Evolutionary conservation across 92 coral and sea anemone genomes (phyloP).

Genomic region (Galaxea fascicularis): DNA sequence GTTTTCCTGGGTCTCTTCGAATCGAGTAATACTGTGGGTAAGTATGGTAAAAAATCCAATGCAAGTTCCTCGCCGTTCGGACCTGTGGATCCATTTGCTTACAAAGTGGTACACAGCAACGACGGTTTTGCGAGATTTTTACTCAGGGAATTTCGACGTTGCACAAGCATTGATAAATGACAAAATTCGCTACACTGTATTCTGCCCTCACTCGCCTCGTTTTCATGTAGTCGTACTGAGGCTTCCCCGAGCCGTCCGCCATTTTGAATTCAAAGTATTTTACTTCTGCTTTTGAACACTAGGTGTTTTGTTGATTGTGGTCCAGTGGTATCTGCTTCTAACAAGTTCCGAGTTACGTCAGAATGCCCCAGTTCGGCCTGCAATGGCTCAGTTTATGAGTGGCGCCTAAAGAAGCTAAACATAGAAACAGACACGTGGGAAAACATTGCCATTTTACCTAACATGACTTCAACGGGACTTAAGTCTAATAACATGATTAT

Average conservation of each 20-base stretch:
- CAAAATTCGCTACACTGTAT: no score
- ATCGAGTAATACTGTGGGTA: no score
- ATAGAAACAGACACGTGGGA: background rate
- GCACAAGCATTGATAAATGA: no score
- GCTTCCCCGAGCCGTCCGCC: no score
- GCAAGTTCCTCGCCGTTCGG: conserved; percentile 35
- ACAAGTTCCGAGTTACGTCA: conserved; percentile 32
- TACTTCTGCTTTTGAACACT: no score
- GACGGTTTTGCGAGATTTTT: background rate
- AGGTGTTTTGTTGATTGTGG: conserved; percentile 39
- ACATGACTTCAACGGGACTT: conserved; percentile 18
- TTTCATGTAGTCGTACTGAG: no score
- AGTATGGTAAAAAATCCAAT: conserved; percentile 36
- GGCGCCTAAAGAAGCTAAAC: conserved; percentile 18
- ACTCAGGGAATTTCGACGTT: no score
- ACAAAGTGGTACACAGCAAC: background rate
- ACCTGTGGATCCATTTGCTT: conserved; percentile 18
- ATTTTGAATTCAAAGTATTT: no score
- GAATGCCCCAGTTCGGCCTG: conserved; percentile 22
- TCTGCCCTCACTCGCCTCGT: no score
- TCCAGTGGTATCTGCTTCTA: conserved; percentile 1
- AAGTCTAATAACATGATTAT: conserved; percentile 6
- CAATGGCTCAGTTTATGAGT: conserved; percentile 18
- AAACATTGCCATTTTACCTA: background rate
- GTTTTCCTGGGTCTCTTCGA: no score